phyloP scores from a whole-genome alignment of 2,797 vertebrate genomes.

The Anguilla megastoma region DNA sequence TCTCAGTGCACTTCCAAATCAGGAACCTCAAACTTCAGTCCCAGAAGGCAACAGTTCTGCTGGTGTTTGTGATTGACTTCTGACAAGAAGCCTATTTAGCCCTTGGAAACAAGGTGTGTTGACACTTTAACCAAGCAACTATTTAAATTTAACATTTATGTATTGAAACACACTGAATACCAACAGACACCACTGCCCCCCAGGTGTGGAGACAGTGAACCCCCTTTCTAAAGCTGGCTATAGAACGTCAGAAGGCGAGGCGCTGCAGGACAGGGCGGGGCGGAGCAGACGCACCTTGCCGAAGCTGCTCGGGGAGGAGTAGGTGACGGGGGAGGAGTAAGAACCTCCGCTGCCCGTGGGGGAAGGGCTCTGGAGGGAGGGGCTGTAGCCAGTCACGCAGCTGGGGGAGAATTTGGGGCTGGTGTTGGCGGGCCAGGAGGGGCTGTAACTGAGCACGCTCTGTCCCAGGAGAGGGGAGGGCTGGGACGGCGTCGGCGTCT shows the following conservation, averaged over 20 bases:
- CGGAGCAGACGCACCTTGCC: constrained; percentile 69
- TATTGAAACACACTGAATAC: neutral
- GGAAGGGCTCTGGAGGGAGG: constrained; percentile 75
- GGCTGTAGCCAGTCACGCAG: constrained; percentile 83
- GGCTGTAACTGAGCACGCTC: constrained; percentile 92
- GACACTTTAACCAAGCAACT: no score
- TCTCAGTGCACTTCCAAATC: no score
- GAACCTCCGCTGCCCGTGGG: constrained; percentile 68
- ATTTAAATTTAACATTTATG: neutral
- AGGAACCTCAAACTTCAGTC: no score
- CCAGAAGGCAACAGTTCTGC: no score
- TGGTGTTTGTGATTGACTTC: no score
- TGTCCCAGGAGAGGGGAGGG: constrained; percentile 85
- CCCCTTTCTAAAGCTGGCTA: no score
- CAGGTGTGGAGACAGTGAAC: neutral
- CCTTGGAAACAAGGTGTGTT: no score
- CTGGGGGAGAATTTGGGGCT: constrained; percentile 85
- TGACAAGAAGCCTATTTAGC: no score
- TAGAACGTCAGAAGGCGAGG: no score
- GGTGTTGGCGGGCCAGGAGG: constrained; percentile 78
- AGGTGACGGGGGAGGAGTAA: constrained; percentile 68
- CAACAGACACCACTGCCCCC: neutral
- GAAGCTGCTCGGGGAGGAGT: constrained; percentile 62
- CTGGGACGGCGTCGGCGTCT: constrained; percentile 70
- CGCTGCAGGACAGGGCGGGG: neutral